phyloP scores from a whole-genome alignment of 2,797 vertebrate species.

The Brachyalestes nurse region DNA sequence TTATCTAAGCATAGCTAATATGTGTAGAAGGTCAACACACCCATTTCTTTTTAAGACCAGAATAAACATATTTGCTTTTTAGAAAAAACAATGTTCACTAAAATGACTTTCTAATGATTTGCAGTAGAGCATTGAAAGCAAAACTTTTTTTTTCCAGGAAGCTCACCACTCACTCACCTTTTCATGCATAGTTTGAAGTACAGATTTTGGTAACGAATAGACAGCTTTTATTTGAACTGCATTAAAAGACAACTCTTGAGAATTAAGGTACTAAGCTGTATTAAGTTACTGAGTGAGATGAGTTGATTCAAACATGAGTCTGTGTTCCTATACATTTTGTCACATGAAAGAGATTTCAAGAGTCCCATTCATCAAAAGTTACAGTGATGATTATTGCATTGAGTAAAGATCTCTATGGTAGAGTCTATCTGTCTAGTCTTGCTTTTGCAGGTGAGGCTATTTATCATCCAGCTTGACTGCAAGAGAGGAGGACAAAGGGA shows the following conservation, averaged over 20 bases:
- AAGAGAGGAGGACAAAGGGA: neutral
- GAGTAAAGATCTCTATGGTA: neutral
- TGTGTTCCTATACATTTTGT: neutral
- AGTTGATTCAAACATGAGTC: neutral
- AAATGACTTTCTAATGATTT: too few species aligned
- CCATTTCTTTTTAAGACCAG: conserved; percentile 14
- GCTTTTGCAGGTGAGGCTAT: neutral
- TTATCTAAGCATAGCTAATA: neutral
- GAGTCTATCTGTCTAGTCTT: neutral
- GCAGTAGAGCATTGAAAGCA: conserved; percentile 14
- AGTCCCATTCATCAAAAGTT: neutral
- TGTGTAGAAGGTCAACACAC: conserved; percentile 11
- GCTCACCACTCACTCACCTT: neutral
- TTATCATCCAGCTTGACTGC: neutral
- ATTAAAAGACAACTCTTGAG: too few species aligned
- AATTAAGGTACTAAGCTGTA: neutral
- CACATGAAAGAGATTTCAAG: neutral
- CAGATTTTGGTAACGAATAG: conserved; percentile 3
- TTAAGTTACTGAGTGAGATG: too few species aligned
- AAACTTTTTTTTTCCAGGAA: neutral
- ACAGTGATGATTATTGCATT: neutral
- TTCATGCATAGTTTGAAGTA: neutral
- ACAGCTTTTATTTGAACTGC: too few species aligned
- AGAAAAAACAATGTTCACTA: neutral
- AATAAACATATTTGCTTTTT: neutral